A percentile compares a stretch with the other conserved stretches of the same genome.
These are phyloP conservation scores for Calidris pygmaea DNA, from an alignment of 2,113 vertebrate genomes.

Conservation along the genomic window DNA sequence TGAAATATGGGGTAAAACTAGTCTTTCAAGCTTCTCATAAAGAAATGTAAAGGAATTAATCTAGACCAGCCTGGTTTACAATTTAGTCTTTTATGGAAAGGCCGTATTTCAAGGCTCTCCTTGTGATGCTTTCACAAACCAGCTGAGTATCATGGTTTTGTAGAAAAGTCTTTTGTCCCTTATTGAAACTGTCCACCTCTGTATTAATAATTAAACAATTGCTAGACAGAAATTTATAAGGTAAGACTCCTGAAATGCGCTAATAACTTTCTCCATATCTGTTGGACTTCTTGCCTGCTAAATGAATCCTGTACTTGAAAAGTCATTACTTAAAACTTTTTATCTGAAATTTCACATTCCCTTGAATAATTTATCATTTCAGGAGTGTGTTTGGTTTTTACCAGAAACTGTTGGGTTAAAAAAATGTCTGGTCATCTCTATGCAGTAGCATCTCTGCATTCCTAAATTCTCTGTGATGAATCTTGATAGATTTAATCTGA, in stretches of 20 bases:
- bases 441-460: not conserved
- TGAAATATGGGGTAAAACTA: not conserved
- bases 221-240: not conserved
- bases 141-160: not conserved
- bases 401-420: not conserved
- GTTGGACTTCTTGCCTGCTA: not conserved
- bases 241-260: not conserved
- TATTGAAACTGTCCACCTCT: not conserved
- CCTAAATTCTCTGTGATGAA: not conserved
- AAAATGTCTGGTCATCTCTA: not conserved
- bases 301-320: not conserved
- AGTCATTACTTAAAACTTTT: not conserved
- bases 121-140: not conserved
- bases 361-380: not conserved
- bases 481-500: not conserved
- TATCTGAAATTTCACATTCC: not conserved
- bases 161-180: not conserved
- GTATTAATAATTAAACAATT: not conserved
- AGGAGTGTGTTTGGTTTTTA: not conserved
- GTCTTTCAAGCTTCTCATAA: not conserved
- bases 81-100: not conserved
- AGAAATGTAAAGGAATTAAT: not conserved
- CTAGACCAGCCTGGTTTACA: not conserved
- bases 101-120: not conserved
- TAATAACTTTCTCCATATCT: not conserved